Base-by-base conservation (phyloP, 2,113 vertebrate genomes). In the Ptilonorhynchus violaceus region DNA sequence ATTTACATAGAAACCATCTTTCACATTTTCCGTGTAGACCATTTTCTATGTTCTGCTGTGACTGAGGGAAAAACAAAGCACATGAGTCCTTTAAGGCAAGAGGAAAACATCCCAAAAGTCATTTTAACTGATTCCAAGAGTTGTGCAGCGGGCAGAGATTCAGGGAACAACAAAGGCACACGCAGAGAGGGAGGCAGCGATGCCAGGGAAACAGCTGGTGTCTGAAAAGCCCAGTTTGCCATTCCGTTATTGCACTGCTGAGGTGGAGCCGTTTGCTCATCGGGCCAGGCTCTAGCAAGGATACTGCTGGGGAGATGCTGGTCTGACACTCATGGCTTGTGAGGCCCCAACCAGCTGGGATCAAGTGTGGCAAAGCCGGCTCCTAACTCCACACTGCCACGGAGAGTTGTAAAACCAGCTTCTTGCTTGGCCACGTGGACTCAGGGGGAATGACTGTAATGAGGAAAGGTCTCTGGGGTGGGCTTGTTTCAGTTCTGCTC, bases 201-300 rank as follows among this genome's bases (percentile, higher is more conserved):
- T 96, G 89, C 92, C 90, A 92, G 82, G 70, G 47, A 90, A 96
- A 86, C 93, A 96, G 89, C 92, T 96, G 94, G 79, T 95, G 44
- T 66, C 95, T 92, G 93, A 80, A 94, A 88, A 89, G 74, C 86
- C 58, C 47, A 15, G 80, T 85, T 89, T 88, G 72, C 89, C 25
- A 20, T 81, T 96, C 68, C 0, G 0, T 86, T 72, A 22, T 3
- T 27, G 17, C 53, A 69, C 46, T 41, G 55, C 78, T 85, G 81
- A 62, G 46, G 39, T 49, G 67, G 77, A 50, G 85, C 46, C 0
- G 0, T 35, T 39, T 15, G 64, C 74, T 50, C 68, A 28, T 62
- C 58, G 23, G 83, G 53, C 82, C 79, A 63, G 62, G 42, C 53
- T 83, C 24, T 18, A 59, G 81, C 46, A 73, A 50, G 33, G 53